Evolutionary conservation across 37 sponge, comb jelly and placozoan species (phyloP), one percentile per base, ranked within the genome.

Genomic region (Beroe ovata): DNA sequence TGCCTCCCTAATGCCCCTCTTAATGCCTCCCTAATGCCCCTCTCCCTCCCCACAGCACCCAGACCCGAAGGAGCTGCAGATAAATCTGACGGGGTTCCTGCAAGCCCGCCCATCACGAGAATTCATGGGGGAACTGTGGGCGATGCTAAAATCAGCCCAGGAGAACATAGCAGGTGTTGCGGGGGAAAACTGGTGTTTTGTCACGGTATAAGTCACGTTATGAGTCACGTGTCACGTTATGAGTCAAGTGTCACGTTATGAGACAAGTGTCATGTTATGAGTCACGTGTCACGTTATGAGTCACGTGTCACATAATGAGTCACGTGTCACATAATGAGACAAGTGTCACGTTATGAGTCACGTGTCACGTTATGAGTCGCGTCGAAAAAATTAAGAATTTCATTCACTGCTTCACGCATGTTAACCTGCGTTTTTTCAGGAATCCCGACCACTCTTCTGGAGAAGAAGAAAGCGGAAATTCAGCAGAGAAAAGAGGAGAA

Each of bases 51-150:
- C 20, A 0, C 61, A 95, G 93, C 92, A 71, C 64, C 98, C 98
- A 14, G 95, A 97, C 33, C 94, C 95, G 28, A 93, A 93, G 88
- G 90, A 92, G 41, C 38, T 97, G 38, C 98, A 97, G 89, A 93
- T 97, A 59, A 92, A 94, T 59, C 38, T 97, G 62, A 97, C 95
- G 38, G 95, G 94, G 0, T 97, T 97, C 40, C 91, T 97, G 0
- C 90, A 97, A 40, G 96, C 93, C 25, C 94, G 93, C 33, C 93
- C 92, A 81, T 96, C 98, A 1, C 91, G 95, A 3, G 37, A 95
- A 14, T 97, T 97, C 64, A 94, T 97, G 94, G 92, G 92, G 36
- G 96, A 97, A 64, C 91, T 97, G 37, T 97, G 98, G 98, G 94
- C 93, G 6, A 91, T 94, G 38, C 90, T 97, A 33, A 28, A 88